These are phyloP conservation scores for Enhydra lutris DNA, from an alignment of 2,113 vertebrate species.

Conservation along the genomic window DNA sequence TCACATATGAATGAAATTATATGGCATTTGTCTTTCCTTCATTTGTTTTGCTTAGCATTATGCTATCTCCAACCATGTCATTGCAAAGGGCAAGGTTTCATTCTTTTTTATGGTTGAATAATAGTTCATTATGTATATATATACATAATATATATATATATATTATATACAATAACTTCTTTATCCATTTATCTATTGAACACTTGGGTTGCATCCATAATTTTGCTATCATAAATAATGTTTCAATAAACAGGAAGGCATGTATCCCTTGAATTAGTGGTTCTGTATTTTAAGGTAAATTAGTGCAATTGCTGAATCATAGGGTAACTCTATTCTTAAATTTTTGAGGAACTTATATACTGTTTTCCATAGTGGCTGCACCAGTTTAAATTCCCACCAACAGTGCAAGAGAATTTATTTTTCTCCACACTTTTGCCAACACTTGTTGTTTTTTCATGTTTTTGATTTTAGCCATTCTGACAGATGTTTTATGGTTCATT, in stretches of 20 bases:
- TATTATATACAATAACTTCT: not conserved
- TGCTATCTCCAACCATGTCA: not conserved
- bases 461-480: not conserved
- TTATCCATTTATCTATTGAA: not conserved
- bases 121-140: not conserved
- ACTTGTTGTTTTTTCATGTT: not conserved
- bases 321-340: not conserved
- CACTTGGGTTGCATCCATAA: not conserved
- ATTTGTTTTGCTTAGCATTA: not conserved
- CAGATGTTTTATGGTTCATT: not conserved
- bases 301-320: not conserved
- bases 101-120: not conserved
- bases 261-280: not conserved
- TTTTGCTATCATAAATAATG: not conserved
- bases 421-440: not conserved
- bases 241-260: not conserved
- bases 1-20: not conserved
- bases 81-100: not conserved
- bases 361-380: not conserved
- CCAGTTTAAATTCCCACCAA: not conserved
- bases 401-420: not conserved
- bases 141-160: too few species aligned
- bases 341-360: not conserved
- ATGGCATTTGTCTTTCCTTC: not conserved
- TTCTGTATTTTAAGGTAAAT: not conserved